These are phyloP conservation scores for Danio kyathit DNA, from an alignment of 2,797 vertebrate genomes.

Conservation along the genomic window DNA sequence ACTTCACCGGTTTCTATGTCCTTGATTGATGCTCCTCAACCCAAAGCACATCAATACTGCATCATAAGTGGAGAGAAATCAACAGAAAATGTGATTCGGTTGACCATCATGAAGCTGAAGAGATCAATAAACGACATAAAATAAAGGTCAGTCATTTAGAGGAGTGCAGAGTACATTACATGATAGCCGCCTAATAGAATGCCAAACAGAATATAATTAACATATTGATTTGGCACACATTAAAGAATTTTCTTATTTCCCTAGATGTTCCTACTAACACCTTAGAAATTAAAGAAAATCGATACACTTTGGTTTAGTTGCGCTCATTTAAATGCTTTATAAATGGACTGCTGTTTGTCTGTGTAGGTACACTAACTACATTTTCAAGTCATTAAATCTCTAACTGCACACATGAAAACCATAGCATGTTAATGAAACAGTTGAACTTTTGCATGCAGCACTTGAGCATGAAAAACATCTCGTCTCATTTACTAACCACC, in stretches of 20 bases:
- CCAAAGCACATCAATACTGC: not conserved
- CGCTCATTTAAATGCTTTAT: conserved; percentile 2
- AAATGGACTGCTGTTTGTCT: conserved; percentile 4
- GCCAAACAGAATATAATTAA: conserved; percentile 37
- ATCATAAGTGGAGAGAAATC: conserved; percentile 19
- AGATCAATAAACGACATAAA: conserved; percentile 33
- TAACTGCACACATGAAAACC: not conserved
- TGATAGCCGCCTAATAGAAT: conserved; percentile 16
- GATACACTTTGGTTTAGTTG: conserved; percentile 14
- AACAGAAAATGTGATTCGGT: conserved; percentile 33
- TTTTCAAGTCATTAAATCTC: conserved; percentile 21
- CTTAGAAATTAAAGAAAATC: conserved; percentile 35
- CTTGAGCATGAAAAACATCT: not conserved
- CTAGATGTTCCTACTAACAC: conserved; percentile 1
- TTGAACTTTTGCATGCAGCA: not conserved
- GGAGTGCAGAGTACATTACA: conserved; percentile 36
- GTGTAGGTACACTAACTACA: not conserved
- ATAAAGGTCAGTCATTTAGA: conserved; percentile 42
- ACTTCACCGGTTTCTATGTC: not conserved
- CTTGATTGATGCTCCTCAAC: not conserved
- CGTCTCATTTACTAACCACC: not conserved
- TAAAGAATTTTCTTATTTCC: conserved; percentile 29
- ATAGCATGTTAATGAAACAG: conserved; percentile 3
- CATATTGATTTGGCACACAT: conserved; percentile 32
- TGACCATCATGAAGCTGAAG: not conserved